These are phyloP conservation scores for Ceyx cyanopectus DNA, from an alignment of 2,113 vertebrate genomes.

Conservation along the genomic window DNA sequence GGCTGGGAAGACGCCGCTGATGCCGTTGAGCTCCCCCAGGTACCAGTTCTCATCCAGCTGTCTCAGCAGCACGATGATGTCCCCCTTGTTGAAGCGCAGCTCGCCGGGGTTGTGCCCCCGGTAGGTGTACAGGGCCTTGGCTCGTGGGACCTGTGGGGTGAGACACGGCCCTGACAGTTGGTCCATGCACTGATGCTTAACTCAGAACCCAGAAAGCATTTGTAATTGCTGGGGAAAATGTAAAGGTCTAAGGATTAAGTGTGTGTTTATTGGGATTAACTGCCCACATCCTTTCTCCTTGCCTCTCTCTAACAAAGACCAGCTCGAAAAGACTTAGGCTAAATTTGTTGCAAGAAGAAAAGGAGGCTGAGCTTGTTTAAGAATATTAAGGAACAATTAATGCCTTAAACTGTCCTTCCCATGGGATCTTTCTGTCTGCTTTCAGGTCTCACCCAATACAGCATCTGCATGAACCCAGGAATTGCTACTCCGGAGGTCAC, in stretches of 20 bases:
- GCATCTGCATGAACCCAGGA: not conserved
- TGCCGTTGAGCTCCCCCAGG: constrained; percentile 79
- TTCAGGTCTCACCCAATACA: not conserved
- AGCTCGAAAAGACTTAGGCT: constrained; percentile 25
- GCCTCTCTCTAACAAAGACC: constrained; percentile 23
- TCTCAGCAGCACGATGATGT: constrained; percentile 77
- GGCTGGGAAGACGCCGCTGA: constrained; percentile 74
- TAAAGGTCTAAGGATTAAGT: not conserved
- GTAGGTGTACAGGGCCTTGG: constrained; percentile 80
- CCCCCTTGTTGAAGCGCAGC: constrained; percentile 81
- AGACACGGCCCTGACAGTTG: not conserved
- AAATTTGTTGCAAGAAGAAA: constrained; percentile 38
- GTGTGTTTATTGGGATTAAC: not conserved
- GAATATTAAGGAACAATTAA: constrained; percentile 46
- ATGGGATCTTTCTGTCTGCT: not conserved
- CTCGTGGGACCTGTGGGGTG: constrained; percentile 79
- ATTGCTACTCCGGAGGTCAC: not conserved
- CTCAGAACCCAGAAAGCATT: not conserved
- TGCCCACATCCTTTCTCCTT: constrained; percentile 48
- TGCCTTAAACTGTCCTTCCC: not conserved
- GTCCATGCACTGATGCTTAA: accelerated
- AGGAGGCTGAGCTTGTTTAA: constrained; percentile 47
- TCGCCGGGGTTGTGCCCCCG: constrained; percentile 80
- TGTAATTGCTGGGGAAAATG: not conserved
- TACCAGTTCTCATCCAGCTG: constrained; percentile 86